Base-by-base conservation (phyloP, 2,113 vertebrate species). In the Mesitornis unicolor region DNA sequence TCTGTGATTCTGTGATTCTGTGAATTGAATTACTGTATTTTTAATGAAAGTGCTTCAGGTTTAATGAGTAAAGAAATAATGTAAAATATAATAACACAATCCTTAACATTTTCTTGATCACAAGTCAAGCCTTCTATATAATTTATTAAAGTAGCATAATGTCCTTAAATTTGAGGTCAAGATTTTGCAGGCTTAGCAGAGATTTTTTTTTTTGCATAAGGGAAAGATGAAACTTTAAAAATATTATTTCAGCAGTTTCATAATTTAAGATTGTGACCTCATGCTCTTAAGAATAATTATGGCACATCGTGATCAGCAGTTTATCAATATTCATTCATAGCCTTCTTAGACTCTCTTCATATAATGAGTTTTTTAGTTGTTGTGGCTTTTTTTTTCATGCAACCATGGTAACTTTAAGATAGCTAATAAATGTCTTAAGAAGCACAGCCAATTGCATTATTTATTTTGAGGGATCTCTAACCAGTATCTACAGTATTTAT, bases 101-200 rank as follows among this genome's bases (percentile, higher is more conserved):
- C 63, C 83, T 95, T 96, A 97, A 93, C 96, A 95, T 95, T 97
- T 97, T 97, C 97, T 97, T 97, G 95, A 97, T 97, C 95, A 93
- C 89, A 94, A 95, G 84, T 97, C 94, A 96, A 95, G 92, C 70
- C 95, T 95, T 92, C 91, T 96, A 69, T 96, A 96, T 97, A 97
- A 97, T 97, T 97, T 95, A 97, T 97, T 96, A 59, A 97, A 97
- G 87, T 93, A 84, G 87, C 84, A 79, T 93, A 90, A 91, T 94
- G 96, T 97, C 97, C 96, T 97, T 96, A 97, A 69, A 93, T 97
- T 96, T 95, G 95, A 97, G 97, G 97, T 97, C 97, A 97, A 91
- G 82, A 96, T 97, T 96, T 92, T 97, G 94, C 95, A 93, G 94
- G 90, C 93, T 89, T 97, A 96, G 96, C 97, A 96, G 84, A 97